phyloP scores from a whole-genome alignment of 2,113 vertebrate genomes.

The Semicossyphus pulcher region DNA sequence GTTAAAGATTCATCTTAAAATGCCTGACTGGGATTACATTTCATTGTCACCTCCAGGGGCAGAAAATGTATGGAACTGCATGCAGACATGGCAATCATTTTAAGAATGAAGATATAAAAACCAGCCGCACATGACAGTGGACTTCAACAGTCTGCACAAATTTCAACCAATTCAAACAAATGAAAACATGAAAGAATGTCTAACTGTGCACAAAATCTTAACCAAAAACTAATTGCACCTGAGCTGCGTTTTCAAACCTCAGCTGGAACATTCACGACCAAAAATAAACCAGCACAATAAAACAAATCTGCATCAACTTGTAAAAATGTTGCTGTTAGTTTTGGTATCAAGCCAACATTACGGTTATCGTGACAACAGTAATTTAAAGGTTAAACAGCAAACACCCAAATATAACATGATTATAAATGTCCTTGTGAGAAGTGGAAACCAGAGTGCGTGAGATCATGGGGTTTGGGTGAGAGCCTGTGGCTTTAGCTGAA shows the following conservation, averaged over 20 bases:
- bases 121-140: too few species aligned
- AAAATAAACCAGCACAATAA: too few species aligned
- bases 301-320: not conserved
- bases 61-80: too few species aligned
- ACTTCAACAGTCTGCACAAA: slow-evolving; percentile 30
- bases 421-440: slow-evolving; percentile 17
- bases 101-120: too few species aligned
- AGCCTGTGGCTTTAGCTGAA: slow-evolving; percentile 48
- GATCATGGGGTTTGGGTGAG: slow-evolving; percentile 47
- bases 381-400: slow-evolving; percentile 1
- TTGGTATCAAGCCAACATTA: not conserved
- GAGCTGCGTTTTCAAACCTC: not conserved
- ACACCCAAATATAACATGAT: not conserved
- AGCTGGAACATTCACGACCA: slow-evolving; percentile 16
- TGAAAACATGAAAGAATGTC: slow-evolving; percentile 5
- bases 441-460: slow-evolving; percentile 38
- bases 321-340: not conserved
- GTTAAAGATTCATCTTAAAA: too few species aligned
- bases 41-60: not conserved
- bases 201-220: slow-evolving; percentile 14
- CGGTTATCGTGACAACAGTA: not conserved
- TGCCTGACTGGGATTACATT: not conserved
- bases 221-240: slow-evolving; percentile 6
- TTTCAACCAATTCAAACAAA: slow-evolving; percentile 38
- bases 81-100: too few species aligned